Conservation (phyloP, 1,140 invertebrate genomes). For the Apis dorsata region DNA sequence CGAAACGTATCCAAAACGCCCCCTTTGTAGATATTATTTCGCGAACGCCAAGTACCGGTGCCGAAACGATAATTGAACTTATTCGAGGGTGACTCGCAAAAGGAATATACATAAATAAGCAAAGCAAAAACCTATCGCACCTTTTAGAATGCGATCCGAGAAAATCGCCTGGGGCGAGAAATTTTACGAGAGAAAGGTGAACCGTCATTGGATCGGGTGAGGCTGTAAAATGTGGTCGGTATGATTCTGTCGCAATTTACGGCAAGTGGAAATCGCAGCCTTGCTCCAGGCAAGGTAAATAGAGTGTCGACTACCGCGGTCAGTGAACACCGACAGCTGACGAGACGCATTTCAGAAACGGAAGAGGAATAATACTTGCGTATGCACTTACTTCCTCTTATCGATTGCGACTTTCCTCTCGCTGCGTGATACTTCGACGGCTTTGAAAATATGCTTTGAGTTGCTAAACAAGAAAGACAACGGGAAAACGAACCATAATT, state of each 20-base stretch:
- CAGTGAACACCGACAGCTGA: slow-evolving; percentile 38
- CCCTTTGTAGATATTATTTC: no score
- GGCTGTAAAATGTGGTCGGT: slow-evolving; percentile 49
- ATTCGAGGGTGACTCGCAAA: slow-evolving; percentile 34
- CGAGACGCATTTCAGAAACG: slow-evolving; percentile 26
- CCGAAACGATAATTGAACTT: slow-evolving; percentile 33
- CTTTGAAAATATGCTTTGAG: background rate
- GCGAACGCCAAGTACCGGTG: no score
- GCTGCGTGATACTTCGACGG: background rate
- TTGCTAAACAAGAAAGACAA: background rate
- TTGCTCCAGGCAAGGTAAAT: slow-evolving; percentile 77
- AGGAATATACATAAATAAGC: slow-evolving; percentile 50
- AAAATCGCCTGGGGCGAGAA: slow-evolving; percentile 68
- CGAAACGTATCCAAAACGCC: background rate
- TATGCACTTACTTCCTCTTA: background rate
- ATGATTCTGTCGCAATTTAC: slow-evolving; percentile 71
- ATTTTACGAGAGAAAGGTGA: slow-evolving; percentile 72
- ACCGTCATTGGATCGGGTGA: slow-evolving; percentile 45
- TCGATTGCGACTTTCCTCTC: background rate
- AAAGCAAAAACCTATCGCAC: slow-evolving; percentile 38
- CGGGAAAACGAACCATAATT: background rate
- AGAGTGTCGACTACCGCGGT: slow-evolving; percentile 60
- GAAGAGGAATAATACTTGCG: background rate
- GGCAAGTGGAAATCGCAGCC: slow-evolving; percentile 72
- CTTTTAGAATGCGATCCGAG: slow-evolving; percentile 49